Base-by-base conservation (phyloP, 2,888 invertebrate genomes). In the Thereva unica region DNA sequence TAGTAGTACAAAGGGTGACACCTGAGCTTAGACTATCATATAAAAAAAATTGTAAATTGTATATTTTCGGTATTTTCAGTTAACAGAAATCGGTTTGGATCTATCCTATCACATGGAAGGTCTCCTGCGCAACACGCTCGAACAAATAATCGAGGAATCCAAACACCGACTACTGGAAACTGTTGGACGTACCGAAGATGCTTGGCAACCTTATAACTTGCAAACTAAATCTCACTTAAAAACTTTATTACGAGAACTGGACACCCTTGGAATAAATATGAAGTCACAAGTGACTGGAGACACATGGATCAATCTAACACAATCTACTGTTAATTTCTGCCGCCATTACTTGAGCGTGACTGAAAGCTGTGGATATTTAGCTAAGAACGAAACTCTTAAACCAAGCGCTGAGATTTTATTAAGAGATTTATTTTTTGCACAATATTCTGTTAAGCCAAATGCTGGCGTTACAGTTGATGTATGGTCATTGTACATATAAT, bases 91-190 rank as follows among this genome's bases (percentile, higher is more conserved):
- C 73, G 97, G 97, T 1, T 84, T 98, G 74, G 97, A 98, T 82
- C 84, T 98, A 67, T 89, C 91, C 71, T 97, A 95, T 80, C 92
- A 94, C 77, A 84, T 98, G 73, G 93, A 97, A 77, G 91, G 92
- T 35, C 86, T 93, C 70, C 82, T 98, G 68, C 85, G 93, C 70
- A 85, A 86, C 8, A 91, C 93, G 0, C 73, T 81, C 0, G 78
- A 79, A 34, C 75, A 78, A 4, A 72, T 81, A 4, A 78, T 81
- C 34, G 80, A 80, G 44, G 82, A 81, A 57, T 80, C 80, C 4
- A 76, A 78, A 2, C 70, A 76, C 57, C 77, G 81, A 4, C 65
- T 82, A 34, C 66, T 81, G 34, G 81, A 81, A 61, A 77, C 79
- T 0, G 76, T 81, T 23, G 79, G 79, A 0, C 78, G 81, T 35